Evolutionary conservation across 2,113 vertebrate genomes (phyloP), one percentile per base, ranked within the genome.

Genomic region (Pygoscelis adeliae): DNA sequence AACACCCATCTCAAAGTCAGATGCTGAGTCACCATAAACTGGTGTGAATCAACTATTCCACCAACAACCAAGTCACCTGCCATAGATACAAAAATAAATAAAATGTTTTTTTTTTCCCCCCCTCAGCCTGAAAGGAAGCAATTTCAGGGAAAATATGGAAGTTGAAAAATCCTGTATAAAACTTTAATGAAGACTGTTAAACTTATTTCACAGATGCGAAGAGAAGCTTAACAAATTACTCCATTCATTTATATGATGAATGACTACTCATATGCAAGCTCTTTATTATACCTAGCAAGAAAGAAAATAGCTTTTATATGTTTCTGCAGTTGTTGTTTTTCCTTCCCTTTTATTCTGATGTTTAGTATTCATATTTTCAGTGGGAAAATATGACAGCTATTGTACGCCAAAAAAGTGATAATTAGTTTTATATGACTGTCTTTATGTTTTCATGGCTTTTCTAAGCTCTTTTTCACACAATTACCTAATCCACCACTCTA

Each of bases 231-330:
- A 97, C 88, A 97, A 97, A 98, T 94, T 36, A 94, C 90, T 97
- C 90, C 61, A 96, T 95, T 98, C 94, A 97, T 96, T 98, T 97
- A 70, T 77, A 90, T 97, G 96, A 98, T 98, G 92, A 98, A 98
- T 98, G 94, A 89, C 91, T 97, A 78, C 94, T 98, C 96, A 91
- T 72, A 98, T 95, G 87, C 90, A 97, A 94, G 94, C 92, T 97
- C 95, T 98, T 98, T 96, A 98, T 97, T 97, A 78, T 92, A 96
- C 83, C 66, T 91, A 97, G 94, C 82, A 97, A 97, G 89, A 78
- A 95, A 97, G 92, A 96, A 98, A 97, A 97, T 69, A 96, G 77
- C 85, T 97, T 97, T 96, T 96, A 91, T 92, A 72, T 86, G 87
- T 67, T 96, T 96, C 82, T 91, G 56, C 89, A 92, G 88, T 96